Percentiles rank a stretch among this genome's conserved stretches.
Evolutionary conservation across 2,113 vertebrate genomes (phyloP).

Genomic region (Elaphurus davidianus): DNA sequence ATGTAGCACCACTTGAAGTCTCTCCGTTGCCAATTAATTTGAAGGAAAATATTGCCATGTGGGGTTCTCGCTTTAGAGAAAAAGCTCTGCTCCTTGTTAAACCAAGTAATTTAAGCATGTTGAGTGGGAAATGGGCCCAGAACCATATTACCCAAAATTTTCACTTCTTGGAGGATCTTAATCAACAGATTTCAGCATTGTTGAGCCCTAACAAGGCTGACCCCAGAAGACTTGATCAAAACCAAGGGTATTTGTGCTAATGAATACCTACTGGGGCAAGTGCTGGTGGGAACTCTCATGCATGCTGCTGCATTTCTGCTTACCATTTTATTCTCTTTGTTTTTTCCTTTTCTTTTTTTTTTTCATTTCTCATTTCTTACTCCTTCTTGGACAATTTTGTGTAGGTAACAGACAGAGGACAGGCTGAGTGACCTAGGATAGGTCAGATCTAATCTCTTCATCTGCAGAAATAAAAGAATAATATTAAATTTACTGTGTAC

Average conservation of each 20-base stretch:
- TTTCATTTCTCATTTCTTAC: not conserved
- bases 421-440: not conserved
- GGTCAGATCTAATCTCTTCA: not conserved
- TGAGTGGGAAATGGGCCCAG: not conserved
- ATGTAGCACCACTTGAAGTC: not conserved
- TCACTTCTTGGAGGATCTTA: not conserved
- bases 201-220: not conserved
- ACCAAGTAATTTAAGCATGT: not conserved
- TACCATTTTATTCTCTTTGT: not conserved
- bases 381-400: not conserved
- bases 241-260: not conserved
- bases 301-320: not conserved
- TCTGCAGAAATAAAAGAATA: not conserved
- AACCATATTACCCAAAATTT: not conserved
- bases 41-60: not conserved
- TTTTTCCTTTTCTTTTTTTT: fast-evolving
- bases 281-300: not conserved
- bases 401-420: not conserved
- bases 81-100: not conserved
- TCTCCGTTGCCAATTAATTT: not conserved
- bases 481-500: not conserved
- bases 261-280: not conserved
- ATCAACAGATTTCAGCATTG: not conserved
- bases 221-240: not conserved
- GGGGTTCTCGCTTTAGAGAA: not conserved